phyloP scores from a whole-genome alignment of 2,797 vertebrate genomes.

The Anas acuta region DNA sequence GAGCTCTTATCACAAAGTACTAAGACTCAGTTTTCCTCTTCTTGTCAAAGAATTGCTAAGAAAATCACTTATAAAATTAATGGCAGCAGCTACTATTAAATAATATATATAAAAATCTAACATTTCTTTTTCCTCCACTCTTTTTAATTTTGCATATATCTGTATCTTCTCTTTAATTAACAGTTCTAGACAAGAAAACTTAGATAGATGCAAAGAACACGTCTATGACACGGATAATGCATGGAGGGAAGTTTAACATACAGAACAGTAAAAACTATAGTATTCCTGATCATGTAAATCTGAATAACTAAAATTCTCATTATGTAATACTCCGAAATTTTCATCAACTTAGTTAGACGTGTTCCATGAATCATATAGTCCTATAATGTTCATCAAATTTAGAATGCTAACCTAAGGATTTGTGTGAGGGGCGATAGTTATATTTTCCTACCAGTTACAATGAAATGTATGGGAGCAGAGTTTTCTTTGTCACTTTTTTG shows the following conservation, averaged over 20 bases:
- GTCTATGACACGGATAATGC: neutral
- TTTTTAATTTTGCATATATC: neutral
- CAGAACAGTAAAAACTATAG: neutral
- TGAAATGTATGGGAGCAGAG: neutral
- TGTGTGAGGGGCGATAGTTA: neutral
- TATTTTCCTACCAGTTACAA: neutral
- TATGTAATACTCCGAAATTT: neutral
- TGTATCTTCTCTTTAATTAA: neutral
- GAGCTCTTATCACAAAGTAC: neutral
- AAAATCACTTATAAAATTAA: neutral
- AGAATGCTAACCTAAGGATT: neutral
- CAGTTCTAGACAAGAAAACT: neutral
- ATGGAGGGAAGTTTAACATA: neutral
- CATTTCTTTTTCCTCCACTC: neutral
- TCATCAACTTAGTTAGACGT: neutral
- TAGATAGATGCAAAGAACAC: neutral
- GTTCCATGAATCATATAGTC: neutral
- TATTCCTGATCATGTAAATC: neutral
- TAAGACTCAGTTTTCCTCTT: neutral
- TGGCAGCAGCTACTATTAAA: neutral
- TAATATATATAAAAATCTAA: neutral
- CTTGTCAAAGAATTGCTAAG: neutral
- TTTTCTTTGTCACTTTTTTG: constrained; percentile 8
- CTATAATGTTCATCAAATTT: neutral
- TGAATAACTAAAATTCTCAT: neutral